Evolutionary conservation across 2,113 vertebrate species (phyloP), one percentile per base, ranked within the genome.

Genomic region (Callionymus lyra): DNA sequence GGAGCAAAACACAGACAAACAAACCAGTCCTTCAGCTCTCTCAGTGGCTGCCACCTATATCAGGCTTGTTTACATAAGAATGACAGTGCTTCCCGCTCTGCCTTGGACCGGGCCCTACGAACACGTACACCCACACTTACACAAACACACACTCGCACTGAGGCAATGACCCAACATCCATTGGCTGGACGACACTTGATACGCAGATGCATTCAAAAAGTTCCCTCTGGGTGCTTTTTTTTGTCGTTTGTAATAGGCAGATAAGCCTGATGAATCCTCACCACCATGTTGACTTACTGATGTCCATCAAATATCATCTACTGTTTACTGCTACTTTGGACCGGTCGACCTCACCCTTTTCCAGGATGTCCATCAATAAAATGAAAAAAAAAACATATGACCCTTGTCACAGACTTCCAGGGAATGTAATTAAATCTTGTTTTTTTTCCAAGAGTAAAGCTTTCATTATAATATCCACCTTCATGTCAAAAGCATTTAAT

Each of bases 21-120:
- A 31, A 50, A 56, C 16, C 21, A 21, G 66, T 64, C 52, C 45
- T 34, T 47, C 46, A 53, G n/a, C 15, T 17, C 32, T 12, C 31
- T 8, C 1, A n/a, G 27, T 16, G 37, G 51, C 60, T 48, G 55
- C 61, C 69, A 45, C 60, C 38, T 18, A 38, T 61, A 68, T 74
- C 69, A 16, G 59, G 12, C 50, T 16, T 74, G 77, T 70, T 81
- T 81, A 63, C 56, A 50, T 50, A 76, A 76, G 50, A 66, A 51
- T 65, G 72, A 79, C 78, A 77, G 50, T 47, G 66, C 70, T 81
- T 82, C 76, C 77, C 65, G 70, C 74, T 79, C 63, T 31, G 34
- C 47, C 63, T 72, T 79, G 76, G 73, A 71, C 31, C 43, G 6
- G 33, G 41, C 41, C 50, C 56, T 34, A 32, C 42, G 27, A 39